These are phyloP conservation scores for Linyphia triangularis DNA, from an alignment of 2,888 invertebrate genomes.

Conservation along the genomic window DNA sequence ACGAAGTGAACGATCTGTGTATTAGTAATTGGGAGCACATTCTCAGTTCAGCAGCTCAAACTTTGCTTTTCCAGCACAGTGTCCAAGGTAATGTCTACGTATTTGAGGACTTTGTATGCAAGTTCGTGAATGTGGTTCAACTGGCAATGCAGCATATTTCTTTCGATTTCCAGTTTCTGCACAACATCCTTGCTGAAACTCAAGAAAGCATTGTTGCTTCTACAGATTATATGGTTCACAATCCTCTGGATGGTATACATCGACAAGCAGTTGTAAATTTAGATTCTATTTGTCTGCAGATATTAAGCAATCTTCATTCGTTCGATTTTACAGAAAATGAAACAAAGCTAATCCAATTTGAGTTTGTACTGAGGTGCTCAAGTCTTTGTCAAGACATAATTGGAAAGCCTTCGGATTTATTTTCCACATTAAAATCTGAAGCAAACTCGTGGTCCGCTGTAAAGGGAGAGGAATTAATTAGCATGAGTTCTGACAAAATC, in stretches of 20 bases:
- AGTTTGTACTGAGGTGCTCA: conserved; percentile 29
- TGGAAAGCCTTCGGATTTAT: neutral
- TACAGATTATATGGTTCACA: neutral
- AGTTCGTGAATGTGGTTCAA: conserved; percentile 24
- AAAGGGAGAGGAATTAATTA: conserved; percentile 6
- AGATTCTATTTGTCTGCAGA: neutral
- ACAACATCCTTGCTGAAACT: conserved; percentile 22
- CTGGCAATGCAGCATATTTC: neutral
- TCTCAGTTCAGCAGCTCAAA: conserved; percentile 13
- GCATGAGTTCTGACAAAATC: neutral
- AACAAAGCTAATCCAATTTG: conserved; percentile 3
- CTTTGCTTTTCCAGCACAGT: conserved; percentile 48
- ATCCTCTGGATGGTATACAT: conserved; percentile 4
- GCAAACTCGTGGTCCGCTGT: neutral
- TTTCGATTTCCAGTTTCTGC: conserved; percentile 48
- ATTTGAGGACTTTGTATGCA: conserved; percentile 41
- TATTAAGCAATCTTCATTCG: conserved; percentile 18
- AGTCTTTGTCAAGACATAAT: neutral
- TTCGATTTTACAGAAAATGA: conserved; percentile 19
- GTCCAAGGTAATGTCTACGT: conserved; percentile 23
- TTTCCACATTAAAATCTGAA: conserved; percentile 31
- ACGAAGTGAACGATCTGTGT: neutral
- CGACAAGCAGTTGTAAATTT: conserved; percentile 1
- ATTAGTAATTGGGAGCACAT: conserved; percentile 49
- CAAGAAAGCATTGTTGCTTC: neutral